Conservation (phyloP, 2,113 vertebrate species). For the Gopherus evgoodei region DNA sequence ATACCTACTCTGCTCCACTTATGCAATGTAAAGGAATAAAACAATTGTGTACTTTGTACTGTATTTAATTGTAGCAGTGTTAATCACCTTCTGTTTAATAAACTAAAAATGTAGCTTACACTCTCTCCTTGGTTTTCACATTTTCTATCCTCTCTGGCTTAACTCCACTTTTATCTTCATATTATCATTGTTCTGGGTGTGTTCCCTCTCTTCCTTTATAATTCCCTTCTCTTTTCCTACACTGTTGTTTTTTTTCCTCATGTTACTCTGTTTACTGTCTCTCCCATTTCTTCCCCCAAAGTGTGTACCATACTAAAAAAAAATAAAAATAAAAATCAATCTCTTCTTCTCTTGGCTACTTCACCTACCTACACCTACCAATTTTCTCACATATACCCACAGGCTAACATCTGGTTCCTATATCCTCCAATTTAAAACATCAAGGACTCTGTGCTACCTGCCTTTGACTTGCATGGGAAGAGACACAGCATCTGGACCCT, state of each 20-base stretch:
- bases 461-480: not conserved
- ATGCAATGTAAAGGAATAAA: not conserved
- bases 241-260: not conserved
- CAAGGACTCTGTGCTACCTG: not conserved
- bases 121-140: not conserved
- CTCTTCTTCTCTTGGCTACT: not conserved
- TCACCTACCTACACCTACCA: not conserved
- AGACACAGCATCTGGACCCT: not conserved
- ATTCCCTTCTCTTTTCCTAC: not conserved
- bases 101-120: not conserved
- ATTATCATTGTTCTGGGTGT: not conserved
- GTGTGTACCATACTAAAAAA: not conserved
- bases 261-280: not conserved
- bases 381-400: rapidly evolving
- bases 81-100: not conserved
- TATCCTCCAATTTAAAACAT: not conserved
- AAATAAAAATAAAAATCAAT: not conserved
- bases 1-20: not conserved
- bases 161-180: not conserved
- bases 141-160: not conserved
- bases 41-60: not conserved
- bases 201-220: not conserved
- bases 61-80: not conserved
- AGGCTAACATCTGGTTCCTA: not conserved
- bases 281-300: rapidly evolving